Evolutionary conservation across 2,797 vertebrate species (phyloP).

Genomic region (Danio aesculapii): DNA sequence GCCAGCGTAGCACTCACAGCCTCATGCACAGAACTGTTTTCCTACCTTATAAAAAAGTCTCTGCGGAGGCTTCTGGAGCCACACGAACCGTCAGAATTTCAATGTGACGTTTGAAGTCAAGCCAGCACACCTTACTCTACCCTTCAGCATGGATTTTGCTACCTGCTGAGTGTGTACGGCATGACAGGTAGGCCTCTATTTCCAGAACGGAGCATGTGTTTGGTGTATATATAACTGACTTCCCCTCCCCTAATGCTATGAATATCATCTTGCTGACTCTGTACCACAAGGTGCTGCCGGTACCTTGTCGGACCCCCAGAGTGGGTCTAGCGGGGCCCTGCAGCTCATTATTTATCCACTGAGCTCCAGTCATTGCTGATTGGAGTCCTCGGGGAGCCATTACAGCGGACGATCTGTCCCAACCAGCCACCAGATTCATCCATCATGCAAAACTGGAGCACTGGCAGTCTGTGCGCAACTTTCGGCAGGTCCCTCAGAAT

Average conservation of each 20-base stretch:
- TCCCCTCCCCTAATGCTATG: conserved; percentile 49
- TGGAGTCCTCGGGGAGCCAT: conserved; percentile 79
- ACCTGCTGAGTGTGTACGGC: conserved; percentile 24
- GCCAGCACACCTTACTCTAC: conserved; percentile 41
- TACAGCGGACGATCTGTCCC: conserved; percentile 76
- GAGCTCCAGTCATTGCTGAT: conserved; percentile 70
- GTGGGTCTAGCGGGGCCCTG: conserved; percentile 52
- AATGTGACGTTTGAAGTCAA: conserved; percentile 45
- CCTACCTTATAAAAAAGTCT: conserved; percentile 37
- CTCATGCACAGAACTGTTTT: conserved; percentile 23
- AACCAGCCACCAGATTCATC: conserved; percentile 71
- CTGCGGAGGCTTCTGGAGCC: conserved; percentile 13
- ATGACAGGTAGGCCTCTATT: conserved; percentile 51
- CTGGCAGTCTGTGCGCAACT: conserved; percentile 55
- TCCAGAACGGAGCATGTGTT: conserved; percentile 49
- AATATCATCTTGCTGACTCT: conserved; percentile 60
- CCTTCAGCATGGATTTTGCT: conserved; percentile 56
- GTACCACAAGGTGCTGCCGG: conserved; percentile 54
- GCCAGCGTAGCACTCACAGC: conserved; percentile 35
- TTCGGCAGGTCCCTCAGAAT: conserved; percentile 58
- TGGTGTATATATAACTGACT: conserved; percentile 39
- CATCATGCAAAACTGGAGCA: conserved; percentile 79
- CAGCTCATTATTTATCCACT: conserved; percentile 74
- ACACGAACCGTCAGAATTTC: conserved; percentile 33
- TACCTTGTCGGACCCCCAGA: conserved; percentile 58